Conservation (phyloP, 2,888 invertebrate genomes). For the Gisinianus flammeolus region DNA sequence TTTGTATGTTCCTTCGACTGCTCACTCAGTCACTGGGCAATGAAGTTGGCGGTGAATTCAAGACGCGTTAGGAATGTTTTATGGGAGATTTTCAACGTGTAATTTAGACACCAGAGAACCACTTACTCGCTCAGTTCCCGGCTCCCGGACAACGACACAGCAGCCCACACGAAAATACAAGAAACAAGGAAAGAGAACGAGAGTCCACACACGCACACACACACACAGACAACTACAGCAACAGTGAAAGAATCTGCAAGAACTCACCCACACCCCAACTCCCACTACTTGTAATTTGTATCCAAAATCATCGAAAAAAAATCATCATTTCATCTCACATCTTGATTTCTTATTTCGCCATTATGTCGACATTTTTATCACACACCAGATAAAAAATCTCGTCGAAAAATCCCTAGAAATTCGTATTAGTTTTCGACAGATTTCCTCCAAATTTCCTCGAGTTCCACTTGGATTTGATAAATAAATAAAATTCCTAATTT, state of each 20-base stretch:
- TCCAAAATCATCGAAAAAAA: too few relatives aligned
- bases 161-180: neutral
- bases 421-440: neutral
- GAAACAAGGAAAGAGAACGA: too few relatives aligned
- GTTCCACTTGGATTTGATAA: neutral
- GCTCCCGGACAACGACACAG: neutral
- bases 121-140: conserved; percentile 3
- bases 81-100: conserved; percentile 5
- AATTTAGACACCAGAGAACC: conserved; percentile 8
- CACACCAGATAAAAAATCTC: neutral
- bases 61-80: conserved; percentile 8
- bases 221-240: neutral
- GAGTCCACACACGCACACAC: neutral
- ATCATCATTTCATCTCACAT: too few relatives aligned
- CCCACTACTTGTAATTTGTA: neutral
- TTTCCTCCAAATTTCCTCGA: neutral
- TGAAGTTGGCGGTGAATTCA: conserved; percentile 8
- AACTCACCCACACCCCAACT: neutral
- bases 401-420: neutral
- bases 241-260: too few relatives aligned
- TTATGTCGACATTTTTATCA: neutral
- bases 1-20: conserved; percentile 5
- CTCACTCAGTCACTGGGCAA: conserved; percentile 6
- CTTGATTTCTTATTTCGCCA: neutral
- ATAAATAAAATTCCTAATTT: too few relatives aligned